Conservation (phyloP, 2,113 vertebrate genomes). For the Todiramphus chloris region DNA sequence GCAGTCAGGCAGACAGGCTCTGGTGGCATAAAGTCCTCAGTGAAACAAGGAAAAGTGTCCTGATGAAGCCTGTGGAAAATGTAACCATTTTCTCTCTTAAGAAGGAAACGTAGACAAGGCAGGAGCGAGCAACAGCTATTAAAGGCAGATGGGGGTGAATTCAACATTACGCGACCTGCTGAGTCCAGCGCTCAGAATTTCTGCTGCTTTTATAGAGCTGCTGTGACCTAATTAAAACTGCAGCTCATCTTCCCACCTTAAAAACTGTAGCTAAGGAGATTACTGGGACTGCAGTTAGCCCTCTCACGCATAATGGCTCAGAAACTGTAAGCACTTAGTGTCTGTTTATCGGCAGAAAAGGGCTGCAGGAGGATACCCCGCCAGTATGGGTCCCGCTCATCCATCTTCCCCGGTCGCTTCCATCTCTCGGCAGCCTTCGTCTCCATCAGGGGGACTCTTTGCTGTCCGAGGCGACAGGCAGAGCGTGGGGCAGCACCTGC, state of each 20-base stretch:
- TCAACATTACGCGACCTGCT: background rate
- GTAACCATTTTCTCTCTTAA: background rate
- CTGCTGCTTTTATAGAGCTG: background rate
- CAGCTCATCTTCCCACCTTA: background rate
- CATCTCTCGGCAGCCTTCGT: rapidly evolving
- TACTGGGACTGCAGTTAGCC: background rate
- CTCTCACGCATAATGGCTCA: rapidly evolving
- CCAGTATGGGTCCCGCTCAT: background rate
- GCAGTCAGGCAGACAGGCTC: background rate
- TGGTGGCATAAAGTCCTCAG: background rate
- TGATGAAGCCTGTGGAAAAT: background rate
- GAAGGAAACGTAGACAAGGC: background rate
- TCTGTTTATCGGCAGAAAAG: rapidly evolving
- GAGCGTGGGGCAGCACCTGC: rapidly evolving
- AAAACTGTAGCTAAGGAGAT: background rate
- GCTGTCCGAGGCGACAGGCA: background rate
- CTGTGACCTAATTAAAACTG: background rate
- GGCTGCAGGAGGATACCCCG: background rate
- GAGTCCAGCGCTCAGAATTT: rapidly evolving
- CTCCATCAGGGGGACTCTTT: background rate
- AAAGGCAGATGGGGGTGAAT: background rate
- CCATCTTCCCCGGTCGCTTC: rapidly evolving
- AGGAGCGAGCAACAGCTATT: background rate
- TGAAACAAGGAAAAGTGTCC: background rate
- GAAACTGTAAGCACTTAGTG: rapidly evolving